A percentile compares a stretch with the other conserved stretches of the same genome.
phyloP scores from a whole-genome alignment of 2,888 invertebrate species.

The Lymantria dispar region DNA sequence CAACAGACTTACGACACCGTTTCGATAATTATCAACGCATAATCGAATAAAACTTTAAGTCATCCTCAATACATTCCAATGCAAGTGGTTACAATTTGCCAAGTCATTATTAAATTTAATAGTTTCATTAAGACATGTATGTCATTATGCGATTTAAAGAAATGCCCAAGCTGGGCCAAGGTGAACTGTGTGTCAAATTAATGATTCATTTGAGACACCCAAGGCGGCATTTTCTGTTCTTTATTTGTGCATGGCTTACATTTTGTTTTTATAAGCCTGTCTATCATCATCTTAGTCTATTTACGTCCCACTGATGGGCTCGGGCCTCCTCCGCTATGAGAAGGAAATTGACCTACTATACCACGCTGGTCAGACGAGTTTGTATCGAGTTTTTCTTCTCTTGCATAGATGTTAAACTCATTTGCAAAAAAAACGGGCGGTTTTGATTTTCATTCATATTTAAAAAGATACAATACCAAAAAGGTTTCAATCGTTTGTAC shows the following conservation, averaged over 20 bases:
- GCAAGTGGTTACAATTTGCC: constrained; percentile 16
- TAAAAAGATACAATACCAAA: too few relatives aligned
- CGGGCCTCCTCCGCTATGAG: too few relatives aligned
- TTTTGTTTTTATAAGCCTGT: not conserved
- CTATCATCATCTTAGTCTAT: not conserved
- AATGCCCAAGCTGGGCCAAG: constrained; percentile 28
- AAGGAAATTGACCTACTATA: too few relatives aligned
- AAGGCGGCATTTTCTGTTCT: not conserved
- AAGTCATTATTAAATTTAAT: constrained; percentile 24
- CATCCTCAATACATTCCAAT: not conserved
- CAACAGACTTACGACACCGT: too few relatives aligned
- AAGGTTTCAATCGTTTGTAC: too few relatives aligned
- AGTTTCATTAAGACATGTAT: constrained; percentile 14
- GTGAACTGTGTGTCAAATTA: constrained; percentile 16
- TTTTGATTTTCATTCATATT: too few relatives aligned
- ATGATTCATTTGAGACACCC: constrained; percentile 7
- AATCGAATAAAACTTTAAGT: not conserved
- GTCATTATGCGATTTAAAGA: constrained; percentile 23
- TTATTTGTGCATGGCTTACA: not conserved
- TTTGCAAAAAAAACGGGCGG: too few relatives aligned
- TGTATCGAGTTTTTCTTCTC: too few relatives aligned
- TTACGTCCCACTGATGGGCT: too few relatives aligned
- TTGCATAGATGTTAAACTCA: too few relatives aligned
- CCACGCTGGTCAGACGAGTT: too few relatives aligned
- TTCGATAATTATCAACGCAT: too few relatives aligned